Evolutionary conservation across 1,140 invertebrate species (phyloP), one percentile per base, ranked within the genome.

Genomic region (Hylyphantes graminicola): DNA sequence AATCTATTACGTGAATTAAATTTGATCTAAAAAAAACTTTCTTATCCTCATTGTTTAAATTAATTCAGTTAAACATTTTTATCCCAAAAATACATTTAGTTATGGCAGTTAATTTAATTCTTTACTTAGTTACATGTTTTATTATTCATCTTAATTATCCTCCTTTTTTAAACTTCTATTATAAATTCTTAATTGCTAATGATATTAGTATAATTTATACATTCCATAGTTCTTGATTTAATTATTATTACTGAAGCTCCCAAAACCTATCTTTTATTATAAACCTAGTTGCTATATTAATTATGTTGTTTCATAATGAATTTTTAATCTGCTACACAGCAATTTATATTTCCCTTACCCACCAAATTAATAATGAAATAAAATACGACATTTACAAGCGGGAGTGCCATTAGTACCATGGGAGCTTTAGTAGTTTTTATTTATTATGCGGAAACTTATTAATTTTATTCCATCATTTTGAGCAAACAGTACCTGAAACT

Each of bases 281-380:
- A 48, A 70, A 51, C n/a, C 10, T 15, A 21, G 54, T 57, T 74
- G 72, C 55, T 63, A 76, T 76, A 76, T 76, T 76, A 76, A 76
- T 76, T 76, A 57, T 76, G 74, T 76, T 61, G 59, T 64, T 64
- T 74, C 72, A 21, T 74, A 74, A 74, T 76, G 59, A 76, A 76
- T 76, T 76, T 76, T 76, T 64, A 76, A 76, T 76, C 74, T 76
- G 19, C 35, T 19, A 57, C 35, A 55, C 57, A 59, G 57, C 54
- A 74, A 74, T 74, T 74, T 74, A 48, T 50, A 74, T 64, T 64
- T 35, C 35, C 35, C 35, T 35, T 64, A 63, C 64, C 57, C 21
- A 15, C 54, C 35, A 48, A n/a, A 76, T 63, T 76, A 57, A 76
- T 64, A 76, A 76, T 64, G 51, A 76, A 76, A 76, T 57, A 74